These are phyloP conservation scores for Pluvianellus socialis DNA, from an alignment of 2,113 vertebrate species.

Conservation along the genomic window DNA sequence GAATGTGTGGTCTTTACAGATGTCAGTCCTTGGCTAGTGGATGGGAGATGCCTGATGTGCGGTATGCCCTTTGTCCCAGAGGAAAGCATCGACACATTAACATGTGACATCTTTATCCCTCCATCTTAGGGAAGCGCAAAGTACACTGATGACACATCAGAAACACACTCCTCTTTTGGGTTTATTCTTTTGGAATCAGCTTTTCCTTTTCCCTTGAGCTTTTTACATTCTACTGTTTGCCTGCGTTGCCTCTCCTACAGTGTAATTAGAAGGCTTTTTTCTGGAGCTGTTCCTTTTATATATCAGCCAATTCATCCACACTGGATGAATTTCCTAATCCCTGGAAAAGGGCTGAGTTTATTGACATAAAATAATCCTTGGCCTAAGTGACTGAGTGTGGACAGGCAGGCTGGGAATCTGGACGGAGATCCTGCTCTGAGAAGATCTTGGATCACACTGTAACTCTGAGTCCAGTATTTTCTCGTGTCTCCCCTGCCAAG, in stretches of 20 bases:
- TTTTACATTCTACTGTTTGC: conserved; percentile 38
- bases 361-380: conserved; percentile 52
- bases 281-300: conserved; percentile 22
- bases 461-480: conserved; percentile 27
- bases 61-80: neutral
- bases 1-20: neutral
- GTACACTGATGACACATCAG: neutral
- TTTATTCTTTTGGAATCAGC: neutral
- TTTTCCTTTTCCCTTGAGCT: conserved; percentile 15
- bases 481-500: conserved; percentile 15
- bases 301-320: neutral
- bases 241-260: neutral
- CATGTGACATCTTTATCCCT: neutral
- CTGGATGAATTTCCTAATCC: conserved; percentile 12
- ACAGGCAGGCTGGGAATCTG: conserved; percentile 55
- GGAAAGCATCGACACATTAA: neutral
- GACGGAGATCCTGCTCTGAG: conserved; percentile 3
- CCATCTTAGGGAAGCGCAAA: neutral
- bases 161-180: neutral
- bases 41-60: neutral
- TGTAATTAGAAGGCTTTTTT: neutral
- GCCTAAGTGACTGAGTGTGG: neutral
- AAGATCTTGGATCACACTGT: conserved; percentile 19
- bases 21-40: neutral
- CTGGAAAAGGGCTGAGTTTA: conserved; percentile 17